Evolutionary conservation across 2,888 invertebrate genomes (phyloP).

Genomic region (Diplolepis rosae): DNA sequence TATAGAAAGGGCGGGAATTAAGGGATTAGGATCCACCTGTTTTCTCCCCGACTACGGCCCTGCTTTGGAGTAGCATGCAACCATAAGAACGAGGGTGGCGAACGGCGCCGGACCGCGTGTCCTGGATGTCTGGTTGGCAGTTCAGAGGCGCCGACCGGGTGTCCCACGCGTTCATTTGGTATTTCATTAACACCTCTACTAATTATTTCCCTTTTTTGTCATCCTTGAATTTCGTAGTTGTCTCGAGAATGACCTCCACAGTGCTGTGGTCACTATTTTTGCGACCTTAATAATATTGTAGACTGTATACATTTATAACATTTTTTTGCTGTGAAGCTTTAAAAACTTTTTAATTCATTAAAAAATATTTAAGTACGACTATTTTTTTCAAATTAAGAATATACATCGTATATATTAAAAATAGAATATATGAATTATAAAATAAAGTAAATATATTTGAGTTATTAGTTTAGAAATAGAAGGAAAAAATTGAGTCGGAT

Average conservation of each 20-base stretch:
- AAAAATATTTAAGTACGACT: too few relatives aligned
- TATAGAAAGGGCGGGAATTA: neutral
- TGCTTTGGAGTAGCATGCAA: slow-evolving; percentile 40
- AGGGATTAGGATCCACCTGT: neutral
- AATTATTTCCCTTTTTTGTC: slow-evolving; percentile 70
- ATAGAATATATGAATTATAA: too few relatives aligned
- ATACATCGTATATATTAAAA: too few relatives aligned
- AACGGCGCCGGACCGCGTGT: slow-evolving; percentile 72
- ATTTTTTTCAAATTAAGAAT: too few relatives aligned
- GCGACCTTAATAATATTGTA: too few relatives aligned
- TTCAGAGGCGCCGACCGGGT: slow-evolving; percentile 72
- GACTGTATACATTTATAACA: too few relatives aligned
- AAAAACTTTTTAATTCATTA: too few relatives aligned
- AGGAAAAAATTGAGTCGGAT: too few relatives aligned
- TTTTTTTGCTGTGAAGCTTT: too few relatives aligned
- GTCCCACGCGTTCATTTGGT: slow-evolving; percentile 71
- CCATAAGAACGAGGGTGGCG: slow-evolving; percentile 53
- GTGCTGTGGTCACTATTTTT: slow-evolving; percentile 18
- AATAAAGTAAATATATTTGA: too few relatives aligned
- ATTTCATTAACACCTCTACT: slow-evolving; percentile 74
- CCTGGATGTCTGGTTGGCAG: slow-evolving; percentile 71
- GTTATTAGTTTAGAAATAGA: too few relatives aligned
- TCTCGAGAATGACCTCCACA: slow-evolving; percentile 23
- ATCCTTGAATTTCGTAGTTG: slow-evolving; percentile 19
- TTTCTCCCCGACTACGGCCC: slow-evolving; percentile 20